phyloP scores from a whole-genome alignment of 2,113 vertebrate genomes.

The Thamnophis sirtalis region DNA sequence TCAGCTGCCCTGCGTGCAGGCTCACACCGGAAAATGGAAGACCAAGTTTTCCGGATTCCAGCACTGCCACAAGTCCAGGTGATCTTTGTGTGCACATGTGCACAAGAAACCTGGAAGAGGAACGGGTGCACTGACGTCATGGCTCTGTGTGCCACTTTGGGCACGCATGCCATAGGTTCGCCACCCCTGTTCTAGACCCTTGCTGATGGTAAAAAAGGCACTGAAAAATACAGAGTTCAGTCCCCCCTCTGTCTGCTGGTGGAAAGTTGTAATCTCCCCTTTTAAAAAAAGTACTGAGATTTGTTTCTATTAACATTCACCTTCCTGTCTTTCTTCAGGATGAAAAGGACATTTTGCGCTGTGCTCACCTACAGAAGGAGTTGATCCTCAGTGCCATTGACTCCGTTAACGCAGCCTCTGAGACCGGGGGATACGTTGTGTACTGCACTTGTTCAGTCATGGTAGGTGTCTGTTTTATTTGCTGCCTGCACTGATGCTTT shows the following conservation, averaged over 20 bases:
- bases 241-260: not conserved
- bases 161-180: too few relatives aligned
- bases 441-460: conserved; percentile 95
- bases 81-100: too few relatives aligned
- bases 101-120: too few relatives aligned
- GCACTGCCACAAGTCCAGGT: too few relatives aligned
- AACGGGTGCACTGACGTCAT: too few relatives aligned
- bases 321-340: conserved; percentile 68
- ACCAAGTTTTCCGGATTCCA: too few relatives aligned
- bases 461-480: conserved; percentile 62
- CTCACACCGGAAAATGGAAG: too few relatives aligned
- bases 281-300: not conserved
- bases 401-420: conserved; percentile 84
- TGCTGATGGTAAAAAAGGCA: too few relatives aligned
- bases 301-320: not conserved
- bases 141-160: too few relatives aligned
- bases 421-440: conserved; percentile 86
- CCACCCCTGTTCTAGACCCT: not conserved
- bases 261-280: not conserved
- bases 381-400: conserved; percentile 91
- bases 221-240: not conserved
- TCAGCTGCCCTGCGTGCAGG: too few relatives aligned
- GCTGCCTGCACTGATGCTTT: not conserved
- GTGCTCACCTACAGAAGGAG: conserved; percentile 94
- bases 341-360: conserved; percentile 82